Base-by-base conservation (phyloP, 2,888 invertebrate species). In the Lasioglossum vierecki region DNA sequence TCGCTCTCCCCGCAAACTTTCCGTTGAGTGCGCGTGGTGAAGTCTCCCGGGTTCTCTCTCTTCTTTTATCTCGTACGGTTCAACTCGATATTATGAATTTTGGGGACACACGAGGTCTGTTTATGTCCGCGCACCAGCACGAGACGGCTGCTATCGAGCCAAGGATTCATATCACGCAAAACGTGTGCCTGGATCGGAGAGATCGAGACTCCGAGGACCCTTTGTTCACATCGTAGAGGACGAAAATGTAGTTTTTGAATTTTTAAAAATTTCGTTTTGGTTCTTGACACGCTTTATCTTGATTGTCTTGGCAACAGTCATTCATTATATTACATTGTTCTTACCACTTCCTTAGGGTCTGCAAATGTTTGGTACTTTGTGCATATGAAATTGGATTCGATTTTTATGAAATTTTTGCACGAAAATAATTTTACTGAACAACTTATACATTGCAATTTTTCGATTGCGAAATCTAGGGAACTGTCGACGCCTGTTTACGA, bases 1-100 rank as follows among this genome's bases (percentile, higher is more conserved):
- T 80, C 66, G 66, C 68, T n/a, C 30, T 39, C 15, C 3, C 15
- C 13, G 4, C 49, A 76, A 84, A 79, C 30, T 79, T 85, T 80
- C 79, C 80, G 44, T 44, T 6, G 53, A 53, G 30, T 15, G 46
- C 66, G n/a, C 35, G 15, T 15, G n/a, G 9, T 39, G 35, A 6
- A 2, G 39, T n/a, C 6, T n/a, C 13, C 15, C 18, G 46, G 18
- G 9, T n/a, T 8, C 49, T n/a, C 35, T n/a, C 6, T 39, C 46
- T 15, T 13, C 8, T 18, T 9, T 46, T 15, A 15, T 46, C 15
- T 8, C 76, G 5, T 44, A 22, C 41, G 11, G 13, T n/a, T 26
- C 13, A 6, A 9, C 41, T 9, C 71, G 71, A 11, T 71, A 71
- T 71, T 44, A 71, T 26, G 71, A 44, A 71, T 44, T 71, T 44